phyloP scores from a whole-genome alignment of 2,113 vertebrate genomes.

The Notarius lentiginosus region DNA sequence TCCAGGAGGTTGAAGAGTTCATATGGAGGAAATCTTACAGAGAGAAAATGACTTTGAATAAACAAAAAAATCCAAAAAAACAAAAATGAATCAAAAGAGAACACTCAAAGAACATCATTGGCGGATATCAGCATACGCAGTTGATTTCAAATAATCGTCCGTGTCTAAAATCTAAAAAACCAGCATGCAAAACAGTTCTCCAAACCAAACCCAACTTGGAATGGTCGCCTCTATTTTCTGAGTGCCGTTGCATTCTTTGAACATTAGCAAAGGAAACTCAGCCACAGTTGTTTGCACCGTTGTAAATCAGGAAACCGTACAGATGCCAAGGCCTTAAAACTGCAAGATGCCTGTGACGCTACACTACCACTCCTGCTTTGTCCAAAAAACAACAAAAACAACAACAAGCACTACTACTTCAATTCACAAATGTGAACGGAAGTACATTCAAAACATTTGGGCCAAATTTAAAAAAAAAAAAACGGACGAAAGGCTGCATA shows the following conservation, averaged over 20 bases:
- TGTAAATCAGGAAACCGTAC: slow-evolving; percentile 28
- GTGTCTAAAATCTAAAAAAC: not conserved
- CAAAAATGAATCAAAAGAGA: not conserved
- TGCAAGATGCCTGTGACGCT: not conserved
- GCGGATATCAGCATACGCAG: not conserved
- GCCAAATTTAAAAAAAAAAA: not conserved
- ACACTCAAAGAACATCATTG: not conserved
- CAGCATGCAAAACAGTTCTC: not conserved
- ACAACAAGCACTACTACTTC: not conserved
- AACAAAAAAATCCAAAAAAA: not conserved
- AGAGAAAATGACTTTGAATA: not conserved
- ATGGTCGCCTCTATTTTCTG: not conserved
- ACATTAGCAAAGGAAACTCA: slow-evolving; percentile 24
- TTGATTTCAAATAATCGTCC: not conserved
- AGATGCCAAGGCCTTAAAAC: slow-evolving; percentile 19
- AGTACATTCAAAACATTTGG: slow-evolving; percentile 14
- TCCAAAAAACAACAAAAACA: slow-evolving; percentile 26
- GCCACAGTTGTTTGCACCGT: slow-evolving; percentile 20
- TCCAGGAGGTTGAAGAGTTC: not conserved
- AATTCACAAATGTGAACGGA: not conserved
- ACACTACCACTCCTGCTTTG: not conserved
- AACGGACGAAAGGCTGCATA: not conserved
- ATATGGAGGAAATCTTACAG: not conserved
- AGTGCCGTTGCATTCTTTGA: slow-evolving; percentile 10
- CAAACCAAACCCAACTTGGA: not conserved